These are phyloP conservation scores for Cephus sareptanus DNA, from an alignment of 2,888 invertebrate genomes.

Conservation along the genomic window DNA sequence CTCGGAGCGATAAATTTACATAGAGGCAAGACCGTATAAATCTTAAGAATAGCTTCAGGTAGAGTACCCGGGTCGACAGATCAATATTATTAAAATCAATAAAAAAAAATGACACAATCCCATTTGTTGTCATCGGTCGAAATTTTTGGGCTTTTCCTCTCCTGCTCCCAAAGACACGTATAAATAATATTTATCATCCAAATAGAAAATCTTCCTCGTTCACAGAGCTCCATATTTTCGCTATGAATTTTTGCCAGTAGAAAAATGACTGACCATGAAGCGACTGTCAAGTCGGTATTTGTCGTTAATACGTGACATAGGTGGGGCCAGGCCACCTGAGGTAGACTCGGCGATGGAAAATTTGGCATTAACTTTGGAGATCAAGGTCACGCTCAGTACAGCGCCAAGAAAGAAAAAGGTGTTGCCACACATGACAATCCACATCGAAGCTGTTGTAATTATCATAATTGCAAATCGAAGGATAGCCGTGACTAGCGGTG, in stretches of 20 bases:
- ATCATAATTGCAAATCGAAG: not conserved
- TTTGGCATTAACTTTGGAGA: slow-evolving; percentile 19
- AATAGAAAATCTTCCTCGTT: not conserved
- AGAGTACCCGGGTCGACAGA: not conserved
- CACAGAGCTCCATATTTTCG: not conserved
- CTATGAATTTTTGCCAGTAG: not conserved
- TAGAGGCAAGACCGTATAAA: not conserved
- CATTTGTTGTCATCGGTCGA: not conserved
- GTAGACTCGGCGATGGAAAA: slow-evolving; percentile 10
- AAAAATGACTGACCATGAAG: not conserved
- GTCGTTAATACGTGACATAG: slow-evolving; percentile 14
- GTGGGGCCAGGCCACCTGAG: not conserved
- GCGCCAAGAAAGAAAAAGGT: not conserved
- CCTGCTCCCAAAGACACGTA: not conserved
- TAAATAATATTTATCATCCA: not conserved
- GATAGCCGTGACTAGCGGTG: not conserved
- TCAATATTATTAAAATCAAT: not conserved
- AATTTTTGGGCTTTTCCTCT: too few species aligned
- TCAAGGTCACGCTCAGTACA: slow-evolving; percentile 14
- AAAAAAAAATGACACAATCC: not conserved
- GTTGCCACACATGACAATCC: not conserved
- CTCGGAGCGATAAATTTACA: not conserved
- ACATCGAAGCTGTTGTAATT: not conserved
- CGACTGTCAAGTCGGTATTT: not conserved
- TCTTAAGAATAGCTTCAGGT: not conserved